These are phyloP conservation scores for Ichneumoninae sp. DNA, from an alignment of 2,888 invertebrate species.

Conservation along the genomic window DNA sequence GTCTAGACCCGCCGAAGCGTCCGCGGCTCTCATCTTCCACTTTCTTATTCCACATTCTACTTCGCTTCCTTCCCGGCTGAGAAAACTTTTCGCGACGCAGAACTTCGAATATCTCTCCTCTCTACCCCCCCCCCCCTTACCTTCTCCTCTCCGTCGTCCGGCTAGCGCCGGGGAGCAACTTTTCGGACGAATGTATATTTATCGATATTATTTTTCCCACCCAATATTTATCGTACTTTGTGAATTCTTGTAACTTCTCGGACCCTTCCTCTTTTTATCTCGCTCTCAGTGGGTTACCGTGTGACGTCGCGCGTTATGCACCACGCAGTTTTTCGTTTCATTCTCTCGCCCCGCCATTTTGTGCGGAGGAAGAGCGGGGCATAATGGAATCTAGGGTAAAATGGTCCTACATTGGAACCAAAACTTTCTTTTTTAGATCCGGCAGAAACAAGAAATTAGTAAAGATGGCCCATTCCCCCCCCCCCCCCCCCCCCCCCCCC, in stretches of 20 bases:
- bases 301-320: constrained; percentile 6
- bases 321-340: not conserved
- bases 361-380: too few species aligned
- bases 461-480: too few species aligned
- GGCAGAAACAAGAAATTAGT: not conserved
- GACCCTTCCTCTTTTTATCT: not conserved
- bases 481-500: too few species aligned
- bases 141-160: not conserved
- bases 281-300: constrained; percentile 14
- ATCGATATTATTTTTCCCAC: constrained; percentile 57
- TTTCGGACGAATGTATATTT: constrained; percentile 56
- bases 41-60: constrained; percentile 76
- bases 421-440: too few species aligned
- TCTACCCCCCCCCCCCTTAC: too few species aligned
- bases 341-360: not conserved
- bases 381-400: too few species aligned
- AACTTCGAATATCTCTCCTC: not conserved
- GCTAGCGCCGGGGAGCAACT: constrained; percentile 27
- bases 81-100: constrained; percentile 54
- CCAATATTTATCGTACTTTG: constrained; percentile 62
- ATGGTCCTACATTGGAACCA: too few species aligned
- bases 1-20: constrained; percentile 68
- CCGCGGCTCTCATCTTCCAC: constrained; percentile 71
- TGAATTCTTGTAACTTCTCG: constrained; percentile 44
- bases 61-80: constrained; percentile 69